phyloP scores from a whole-genome alignment of 2,797 vertebrate species.

The Trematomus bernacchii region DNA sequence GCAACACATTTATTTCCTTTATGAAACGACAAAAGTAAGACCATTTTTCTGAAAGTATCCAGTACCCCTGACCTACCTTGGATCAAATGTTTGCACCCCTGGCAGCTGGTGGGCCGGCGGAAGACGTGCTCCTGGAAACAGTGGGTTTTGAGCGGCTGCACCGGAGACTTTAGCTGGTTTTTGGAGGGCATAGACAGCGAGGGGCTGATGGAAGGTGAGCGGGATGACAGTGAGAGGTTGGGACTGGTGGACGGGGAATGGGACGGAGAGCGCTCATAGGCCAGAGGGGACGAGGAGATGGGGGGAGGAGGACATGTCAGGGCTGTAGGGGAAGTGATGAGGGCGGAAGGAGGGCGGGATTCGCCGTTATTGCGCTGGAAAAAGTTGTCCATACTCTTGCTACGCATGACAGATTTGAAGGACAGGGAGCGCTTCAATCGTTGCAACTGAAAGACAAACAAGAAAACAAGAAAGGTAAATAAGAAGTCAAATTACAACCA shows the following conservation, averaged over 20 bases:
- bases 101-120: constrained; percentile 89
- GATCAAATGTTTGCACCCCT: constrained; percentile 92
- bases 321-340: constrained; percentile 81
- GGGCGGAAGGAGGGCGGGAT: constrained; percentile 78
- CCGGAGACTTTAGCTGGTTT: constrained; percentile 74
- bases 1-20: neutral
- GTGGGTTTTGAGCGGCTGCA: constrained; percentile 86
- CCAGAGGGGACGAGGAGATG: constrained; percentile 66
- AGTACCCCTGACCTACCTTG: constrained; percentile 82
- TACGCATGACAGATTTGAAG: constrained; percentile 92
- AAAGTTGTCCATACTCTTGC: constrained; percentile 94
- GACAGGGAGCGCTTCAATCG: constrained; percentile 91
- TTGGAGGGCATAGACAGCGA: constrained; percentile 77
- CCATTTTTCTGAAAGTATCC: neutral
- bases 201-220: constrained; percentile 82
- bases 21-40: neutral
- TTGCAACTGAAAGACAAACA: constrained; percentile 85
- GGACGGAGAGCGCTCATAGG: constrained; percentile 77
- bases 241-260: constrained; percentile 82
- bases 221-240: constrained; percentile 80
- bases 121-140: constrained; percentile 93
- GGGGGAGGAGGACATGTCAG: constrained; percentile 71
- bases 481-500: neutral
- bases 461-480: neutral
- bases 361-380: constrained; percentile 89